Percentiles rank a stretch among this genome's conserved stretches.
phyloP scores from a whole-genome alignment of 2,797 vertebrate species.

The Ceryle rudis region DNA sequence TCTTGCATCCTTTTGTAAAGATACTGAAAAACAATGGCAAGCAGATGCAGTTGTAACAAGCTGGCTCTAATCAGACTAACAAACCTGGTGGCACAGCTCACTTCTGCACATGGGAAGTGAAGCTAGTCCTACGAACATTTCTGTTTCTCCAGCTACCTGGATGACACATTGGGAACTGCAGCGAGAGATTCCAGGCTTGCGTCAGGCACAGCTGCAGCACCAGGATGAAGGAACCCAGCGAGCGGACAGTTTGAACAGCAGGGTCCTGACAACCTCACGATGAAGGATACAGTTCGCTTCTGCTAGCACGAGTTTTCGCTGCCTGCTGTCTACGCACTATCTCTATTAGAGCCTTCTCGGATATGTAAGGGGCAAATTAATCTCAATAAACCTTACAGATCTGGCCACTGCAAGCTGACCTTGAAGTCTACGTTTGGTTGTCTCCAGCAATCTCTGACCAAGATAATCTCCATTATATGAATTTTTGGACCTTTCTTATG shows the following conservation, averaged over 20 bases:
- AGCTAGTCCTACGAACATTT: background rate
- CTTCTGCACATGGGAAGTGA: background rate
- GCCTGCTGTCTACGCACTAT: background rate
- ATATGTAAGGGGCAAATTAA: background rate
- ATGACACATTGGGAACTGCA: accelerated
- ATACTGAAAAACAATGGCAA: background rate
- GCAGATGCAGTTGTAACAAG: background rate
- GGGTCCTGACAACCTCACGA: background rate
- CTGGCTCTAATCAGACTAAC: background rate
- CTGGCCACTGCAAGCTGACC: background rate
- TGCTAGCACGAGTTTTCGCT: background rate
- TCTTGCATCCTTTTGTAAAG: background rate
- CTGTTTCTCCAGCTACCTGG: background rate
- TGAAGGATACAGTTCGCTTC: background rate
- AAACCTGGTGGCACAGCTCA: accelerated
- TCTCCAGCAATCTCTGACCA: background rate
- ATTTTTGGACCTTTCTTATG: background rate
- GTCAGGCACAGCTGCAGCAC: background rate
- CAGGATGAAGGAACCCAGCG: background rate
- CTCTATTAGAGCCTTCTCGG: background rate
- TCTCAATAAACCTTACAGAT: background rate
- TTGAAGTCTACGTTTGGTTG: background rate
- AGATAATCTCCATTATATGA: background rate
- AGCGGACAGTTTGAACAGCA: background rate
- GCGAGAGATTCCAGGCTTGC: background rate